Conservation (phyloP, 2,113 vertebrate genomes). For the Ceyx margarethae region DNA sequence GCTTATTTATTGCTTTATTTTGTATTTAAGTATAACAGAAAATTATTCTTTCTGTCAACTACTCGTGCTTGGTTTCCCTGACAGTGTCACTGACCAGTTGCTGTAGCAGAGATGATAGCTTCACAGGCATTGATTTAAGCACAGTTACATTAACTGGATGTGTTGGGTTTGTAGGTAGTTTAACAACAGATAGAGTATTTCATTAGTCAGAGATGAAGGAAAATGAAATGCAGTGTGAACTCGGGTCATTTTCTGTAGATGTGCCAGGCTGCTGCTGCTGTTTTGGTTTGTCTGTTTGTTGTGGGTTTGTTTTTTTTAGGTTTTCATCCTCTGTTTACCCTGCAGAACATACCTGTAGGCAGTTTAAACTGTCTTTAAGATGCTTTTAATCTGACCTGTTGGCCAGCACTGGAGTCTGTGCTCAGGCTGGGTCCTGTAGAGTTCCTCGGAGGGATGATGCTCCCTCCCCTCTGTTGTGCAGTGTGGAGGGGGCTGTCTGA, state of each 20-base stretch:
- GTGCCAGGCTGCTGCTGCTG: neutral
- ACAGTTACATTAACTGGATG: neutral
- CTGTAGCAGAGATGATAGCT: neutral
- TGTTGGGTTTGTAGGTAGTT: neutral
- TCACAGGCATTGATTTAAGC: neutral
- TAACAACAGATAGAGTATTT: neutral
- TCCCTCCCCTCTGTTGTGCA: neutral
- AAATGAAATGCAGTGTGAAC: neutral
- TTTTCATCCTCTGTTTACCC: neutral
- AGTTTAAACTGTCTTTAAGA: neutral
- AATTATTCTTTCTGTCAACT: neutral
- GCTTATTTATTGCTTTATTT: neutral
- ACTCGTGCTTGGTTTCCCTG: neutral
- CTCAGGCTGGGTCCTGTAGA: neutral
- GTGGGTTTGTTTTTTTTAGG: neutral
- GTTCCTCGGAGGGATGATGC: neutral
- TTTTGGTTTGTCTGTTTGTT: neutral
- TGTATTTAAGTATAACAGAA: neutral
- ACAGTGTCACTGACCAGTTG: neutral
- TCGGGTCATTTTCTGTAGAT: neutral
- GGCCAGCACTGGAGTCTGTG: neutral
- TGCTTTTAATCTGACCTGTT: neutral
- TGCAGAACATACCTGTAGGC: neutral
- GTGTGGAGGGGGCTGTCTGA: neutral
- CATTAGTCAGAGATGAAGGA: neutral